These are phyloP conservation scores for Galendromus occidentalis DNA, from an alignment of 1,140 invertebrate genomes.

Conservation along the genomic window DNA sequence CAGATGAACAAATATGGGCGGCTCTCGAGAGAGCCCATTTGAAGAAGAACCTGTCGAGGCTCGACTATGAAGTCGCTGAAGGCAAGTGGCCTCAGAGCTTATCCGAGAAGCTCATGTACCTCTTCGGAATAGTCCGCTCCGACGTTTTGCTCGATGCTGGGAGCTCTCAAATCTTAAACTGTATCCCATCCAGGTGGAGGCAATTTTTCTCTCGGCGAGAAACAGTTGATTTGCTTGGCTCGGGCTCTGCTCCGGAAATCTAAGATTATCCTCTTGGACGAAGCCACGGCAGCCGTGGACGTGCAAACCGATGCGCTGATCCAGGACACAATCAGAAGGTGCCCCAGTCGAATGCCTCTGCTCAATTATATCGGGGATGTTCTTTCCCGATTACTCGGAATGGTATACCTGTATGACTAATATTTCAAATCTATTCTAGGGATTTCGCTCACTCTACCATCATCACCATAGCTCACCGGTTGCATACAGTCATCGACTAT, in stretches of 20 bases:
- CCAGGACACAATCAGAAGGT: slow-evolving; percentile 26
- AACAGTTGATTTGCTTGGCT: slow-evolving; percentile 36
- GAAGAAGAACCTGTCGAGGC: slow-evolving; percentile 47
- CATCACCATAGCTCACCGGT: slow-evolving; percentile 30
- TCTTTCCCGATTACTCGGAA: too few relatives aligned
- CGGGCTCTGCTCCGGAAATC: slow-evolving; percentile 34
- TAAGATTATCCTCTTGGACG: slow-evolving; percentile 36
- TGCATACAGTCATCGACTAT: slow-evolving; percentile 30
- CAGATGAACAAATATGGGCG: slow-evolving; percentile 56
- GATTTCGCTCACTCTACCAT: slow-evolving; percentile 29
- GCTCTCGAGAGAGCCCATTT: slow-evolving; percentile 54
- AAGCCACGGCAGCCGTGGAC: slow-evolving; percentile 31
- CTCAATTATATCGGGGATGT: too few relatives aligned
- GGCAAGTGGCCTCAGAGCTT: too few relatives aligned
- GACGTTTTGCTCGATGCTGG: too few relatives aligned
- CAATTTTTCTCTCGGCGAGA: slow-evolving; percentile 32
- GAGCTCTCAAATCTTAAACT: too few relatives aligned
- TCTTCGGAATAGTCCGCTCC: too few relatives aligned
- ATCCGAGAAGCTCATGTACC: too few relatives aligned
- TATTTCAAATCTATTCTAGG: not conserved
- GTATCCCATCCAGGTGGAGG: slow-evolving; percentile 27
- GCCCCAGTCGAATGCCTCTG: slow-evolving; percentile 21
- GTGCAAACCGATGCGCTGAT: slow-evolving; percentile 27
- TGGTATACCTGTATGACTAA: too few relatives aligned
- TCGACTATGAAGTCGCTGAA: slow-evolving; percentile 31